Conservation (phyloP, 2,888 invertebrate genomes). For the Rugalucina vietnamica region DNA sequence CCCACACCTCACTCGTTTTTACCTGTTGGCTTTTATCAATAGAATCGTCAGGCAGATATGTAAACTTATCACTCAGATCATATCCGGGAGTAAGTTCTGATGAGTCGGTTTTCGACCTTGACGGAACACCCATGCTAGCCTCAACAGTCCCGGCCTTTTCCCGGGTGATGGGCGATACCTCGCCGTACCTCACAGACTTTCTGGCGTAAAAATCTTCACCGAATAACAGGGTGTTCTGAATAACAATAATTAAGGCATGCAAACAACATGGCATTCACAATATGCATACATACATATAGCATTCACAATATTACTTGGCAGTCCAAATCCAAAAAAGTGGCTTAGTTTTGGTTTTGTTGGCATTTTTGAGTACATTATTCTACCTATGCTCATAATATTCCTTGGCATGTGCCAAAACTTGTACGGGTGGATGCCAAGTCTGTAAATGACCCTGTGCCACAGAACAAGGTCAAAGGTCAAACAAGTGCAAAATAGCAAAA, state of each 20-base stretch:
- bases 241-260: constrained; percentile 48
- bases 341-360: too few species aligned
- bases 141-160: constrained; percentile 56
- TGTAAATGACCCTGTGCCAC: too few species aligned
- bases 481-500: too few species aligned
- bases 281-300: too few species aligned
- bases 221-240: constrained; percentile 64
- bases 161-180: constrained; percentile 61
- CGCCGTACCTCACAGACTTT: constrained; percentile 73
- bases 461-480: too few species aligned
- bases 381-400: too few species aligned
- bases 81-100: constrained; percentile 64
- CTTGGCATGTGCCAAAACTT: too few species aligned
- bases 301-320: too few species aligned
- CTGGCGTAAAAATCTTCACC: constrained; percentile 76
- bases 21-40: constrained; percentile 48
- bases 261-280: constrained; percentile 16
- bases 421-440: too few species aligned
- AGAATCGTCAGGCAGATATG: constrained; percentile 77
- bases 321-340: too few species aligned
- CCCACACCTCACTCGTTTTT: too few species aligned
- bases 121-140: constrained; percentile 60
- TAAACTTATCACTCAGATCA: constrained; percentile 88
- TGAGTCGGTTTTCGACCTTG: constrained; percentile 66
- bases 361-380: too few species aligned